Evolutionary conservation across 1,140 invertebrate species (phyloP).

Genomic region (Pogonomyrmex barbatus): DNA sequence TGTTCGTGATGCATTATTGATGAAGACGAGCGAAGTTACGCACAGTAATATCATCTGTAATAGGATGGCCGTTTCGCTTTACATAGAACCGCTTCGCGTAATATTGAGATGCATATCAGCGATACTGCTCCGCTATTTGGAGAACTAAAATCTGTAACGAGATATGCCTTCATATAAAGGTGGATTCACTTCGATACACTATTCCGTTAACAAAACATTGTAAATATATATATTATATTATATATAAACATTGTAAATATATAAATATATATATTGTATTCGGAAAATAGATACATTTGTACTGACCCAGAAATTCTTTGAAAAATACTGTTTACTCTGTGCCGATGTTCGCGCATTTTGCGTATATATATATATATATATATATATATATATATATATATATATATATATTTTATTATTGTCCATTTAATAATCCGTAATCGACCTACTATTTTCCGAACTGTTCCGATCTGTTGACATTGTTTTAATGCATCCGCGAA

Average conservation of each 20-base stretch:
- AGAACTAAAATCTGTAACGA: slow-evolving; percentile 55
- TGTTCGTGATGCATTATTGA: slow-evolving; percentile 23
- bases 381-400: too few species aligned
- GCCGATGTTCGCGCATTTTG: neutral
- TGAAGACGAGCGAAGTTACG: slow-evolving; percentile 30
- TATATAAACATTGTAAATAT: slow-evolving; percentile 32
- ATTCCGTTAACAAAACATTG: slow-evolving; percentile 39
- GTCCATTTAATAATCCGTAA: slow-evolving; percentile 46
- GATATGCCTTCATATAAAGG: slow-evolving; percentile 15
- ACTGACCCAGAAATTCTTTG: neutral
- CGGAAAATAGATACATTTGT: slow-evolving; percentile 26
- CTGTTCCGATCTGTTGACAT: slow-evolving; percentile 19
- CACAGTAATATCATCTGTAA: slow-evolving; percentile 30
- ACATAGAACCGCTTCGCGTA: slow-evolving; percentile 9
- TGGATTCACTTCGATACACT: slow-evolving; percentile 23
- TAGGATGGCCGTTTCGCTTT: slow-evolving; percentile 37
- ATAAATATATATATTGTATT: too few species aligned
- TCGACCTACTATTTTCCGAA: neutral
- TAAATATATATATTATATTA: too few species aligned
- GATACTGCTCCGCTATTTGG: slow-evolving; percentile 37
- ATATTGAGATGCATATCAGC: slow-evolving; percentile 49
- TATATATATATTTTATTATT: neutral
- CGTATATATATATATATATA: too few species aligned
- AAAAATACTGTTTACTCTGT: neutral
- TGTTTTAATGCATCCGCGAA: neutral